These are phyloP conservation scores for Nineta flava DNA, from an alignment of 2,888 invertebrate species.

Conservation along the genomic window DNA sequence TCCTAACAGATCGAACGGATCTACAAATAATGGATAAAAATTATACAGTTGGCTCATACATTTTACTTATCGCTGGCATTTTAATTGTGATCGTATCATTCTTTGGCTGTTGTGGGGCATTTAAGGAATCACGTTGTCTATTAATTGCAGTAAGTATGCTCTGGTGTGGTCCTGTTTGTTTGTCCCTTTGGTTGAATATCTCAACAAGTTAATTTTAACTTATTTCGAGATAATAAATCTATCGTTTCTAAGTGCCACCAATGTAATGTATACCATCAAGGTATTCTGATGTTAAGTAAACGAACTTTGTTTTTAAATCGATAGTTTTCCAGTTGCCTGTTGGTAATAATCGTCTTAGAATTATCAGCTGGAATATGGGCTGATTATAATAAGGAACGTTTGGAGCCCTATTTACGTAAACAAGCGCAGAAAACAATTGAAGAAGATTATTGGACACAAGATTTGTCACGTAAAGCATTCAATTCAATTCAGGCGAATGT, in stretches of 20 bases:
- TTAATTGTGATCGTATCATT: slow-evolving; percentile 61
- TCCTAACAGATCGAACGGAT: slow-evolving; percentile 51
- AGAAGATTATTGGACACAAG: slow-evolving; percentile 39
- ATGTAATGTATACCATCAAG: too few relatives aligned
- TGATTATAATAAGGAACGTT: slow-evolving; percentile 48
- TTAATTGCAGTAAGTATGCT: slow-evolving; percentile 50
- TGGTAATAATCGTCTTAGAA: slow-evolving; percentile 63
- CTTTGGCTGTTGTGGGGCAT: slow-evolving; percentile 71
- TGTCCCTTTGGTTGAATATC: too few relatives aligned
- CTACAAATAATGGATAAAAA: slow-evolving; percentile 17
- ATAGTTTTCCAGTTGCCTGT: slow-evolving; percentile 63
- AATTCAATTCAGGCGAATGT: slow-evolving; percentile 50
- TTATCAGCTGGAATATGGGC: slow-evolving; percentile 65
- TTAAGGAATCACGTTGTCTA: slow-evolving; percentile 61
- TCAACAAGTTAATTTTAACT: too few relatives aligned
- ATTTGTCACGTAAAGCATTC: slow-evolving; percentile 38
- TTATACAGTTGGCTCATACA: slow-evolving; percentile 52
- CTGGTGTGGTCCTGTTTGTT: too few relatives aligned
- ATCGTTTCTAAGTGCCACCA: too few relatives aligned
- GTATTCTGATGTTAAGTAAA: background rate
- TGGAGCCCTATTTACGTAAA: slow-evolving; percentile 45
- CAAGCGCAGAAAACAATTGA: slow-evolving; percentile 46
- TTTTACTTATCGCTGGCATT: slow-evolving; percentile 54
- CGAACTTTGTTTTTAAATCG: slow-evolving; percentile 17
- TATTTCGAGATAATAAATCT: too few relatives aligned